phyloP scores from a whole-genome alignment of 2,888 invertebrate genomes.

The Hanleya hanleyi region DNA sequence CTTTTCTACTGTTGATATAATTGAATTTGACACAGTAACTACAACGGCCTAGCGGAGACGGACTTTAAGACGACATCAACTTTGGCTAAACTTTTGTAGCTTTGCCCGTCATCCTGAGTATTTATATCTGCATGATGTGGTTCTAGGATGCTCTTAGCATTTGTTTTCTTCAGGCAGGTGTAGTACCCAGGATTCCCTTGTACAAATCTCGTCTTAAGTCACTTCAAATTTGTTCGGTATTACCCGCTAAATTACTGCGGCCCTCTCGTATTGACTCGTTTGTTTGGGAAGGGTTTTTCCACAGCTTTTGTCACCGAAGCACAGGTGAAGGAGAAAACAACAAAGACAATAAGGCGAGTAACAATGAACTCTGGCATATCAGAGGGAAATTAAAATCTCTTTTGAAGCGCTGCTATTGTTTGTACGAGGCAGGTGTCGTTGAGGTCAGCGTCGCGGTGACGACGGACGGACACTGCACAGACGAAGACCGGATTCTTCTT shows the following conservation, averaged over 20 bases:
- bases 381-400: not conserved
- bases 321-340: constrained; percentile 3
- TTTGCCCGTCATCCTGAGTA: not conserved
- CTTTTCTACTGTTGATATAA: too few species aligned
- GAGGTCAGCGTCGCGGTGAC: not conserved
- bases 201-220: constrained; percentile 5
- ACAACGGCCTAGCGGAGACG: too few species aligned
- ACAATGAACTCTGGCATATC: constrained; percentile 3
- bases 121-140: not conserved
- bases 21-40: too few species aligned
- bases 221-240: constrained; percentile 5
- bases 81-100: too few species aligned
- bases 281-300: constrained; percentile 10
- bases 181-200: not conserved
- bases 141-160: not conserved
- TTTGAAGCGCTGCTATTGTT: not conserved
- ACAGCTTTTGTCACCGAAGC: not conserved
- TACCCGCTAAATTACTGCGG: constrained; percentile 4
- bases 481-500: not conserved
- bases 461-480: not conserved
- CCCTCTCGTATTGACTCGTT: not conserved
- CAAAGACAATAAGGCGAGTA: not conserved
- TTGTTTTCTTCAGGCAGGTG: not conserved
- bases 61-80: too few species aligned
- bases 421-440: not conserved